Base-by-base conservation (phyloP, 2,113 vertebrate genomes). In the Phaetusa simplex region DNA sequence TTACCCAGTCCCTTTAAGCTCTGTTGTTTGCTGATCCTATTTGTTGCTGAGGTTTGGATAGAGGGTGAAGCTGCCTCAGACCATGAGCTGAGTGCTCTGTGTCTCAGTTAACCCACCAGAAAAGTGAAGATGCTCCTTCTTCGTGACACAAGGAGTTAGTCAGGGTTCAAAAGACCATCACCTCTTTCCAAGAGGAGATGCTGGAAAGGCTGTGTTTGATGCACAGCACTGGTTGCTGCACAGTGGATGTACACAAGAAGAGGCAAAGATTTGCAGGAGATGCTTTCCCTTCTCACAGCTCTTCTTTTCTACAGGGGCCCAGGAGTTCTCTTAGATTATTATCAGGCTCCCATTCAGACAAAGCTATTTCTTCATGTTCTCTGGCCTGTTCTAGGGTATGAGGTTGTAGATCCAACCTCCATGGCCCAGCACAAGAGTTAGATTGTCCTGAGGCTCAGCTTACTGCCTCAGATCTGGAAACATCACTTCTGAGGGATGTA, bases 381-480 rank as follows among this genome's bases (percentile, higher is more conserved):
- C 43, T 69, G 58, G 3, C 18, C 27, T 69, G 7, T 69, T 52
- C 52, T 27, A 1, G 0, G 0, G 5, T 4, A 22, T 11, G 77
- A 84, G 21, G 45, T 0, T 62, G 30, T 7, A 55, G 42, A 32
- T 76, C 34, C 62, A 73, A 14, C 2, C 3, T 55, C 50, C 42
- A 4, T 8, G 38, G 36, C 17, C 23, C 72, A 88, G 45, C 11
- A 50, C 8, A 5, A n/a, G n/a, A 12, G 3, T 55, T 45, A 7
- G 2, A 11, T 5, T 16, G 4, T n/a, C 29, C 50, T 42, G 71
- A 66, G 67, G 43, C 12, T 43, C 61, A 55, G 11, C 32, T 16
- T 12, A 21, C 23, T 9, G 20, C 45, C 77, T 61, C 62, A n/a
- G 36, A 34, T 53, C 56, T 72, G 78, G 40, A 72, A 85, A 80